Base-by-base conservation (phyloP, 2,888 invertebrate genomes). In the Pyrochroa serraticornis region DNA sequence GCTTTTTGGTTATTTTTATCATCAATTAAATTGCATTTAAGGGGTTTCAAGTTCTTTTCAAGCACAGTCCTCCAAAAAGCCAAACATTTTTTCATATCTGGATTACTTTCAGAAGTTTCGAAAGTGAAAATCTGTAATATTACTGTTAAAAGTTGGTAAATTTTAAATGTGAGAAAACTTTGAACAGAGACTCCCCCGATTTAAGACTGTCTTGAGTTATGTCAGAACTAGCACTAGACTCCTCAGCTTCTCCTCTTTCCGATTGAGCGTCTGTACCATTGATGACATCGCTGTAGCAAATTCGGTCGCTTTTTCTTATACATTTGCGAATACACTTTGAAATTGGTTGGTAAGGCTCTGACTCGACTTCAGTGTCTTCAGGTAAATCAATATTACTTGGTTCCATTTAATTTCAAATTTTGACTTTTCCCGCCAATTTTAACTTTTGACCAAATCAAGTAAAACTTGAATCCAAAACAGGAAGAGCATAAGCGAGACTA, bases 21-120 rank as follows among this genome's bases (percentile, higher is more conserved):
- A 33, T 55, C 67, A 14, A 71, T 64, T 14, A 73, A 58, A 3
- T 65, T 62, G 43, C 71, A 72, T 49, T 73, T 73, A 14, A 74
- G 63, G 0, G 73, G 73, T 22, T 63, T 65, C 49, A 73, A 55
- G 53, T 73, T 71, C 54, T 67, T 70, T 36, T 69, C 66, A 58
- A 73, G 64, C 0, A 73, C 66, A 14, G 63, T 67, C 47, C 65
- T 67, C 74, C 72, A 74, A 51, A 73, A 73, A 2, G 60, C 57
- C 10, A 73, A 65, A 46, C 73, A 73, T 63, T 73, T 73, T 48
- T 72, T 64, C 6, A 69, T 66, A 52, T 73, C 72, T n/a, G 62
- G 65, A 22, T 69, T 63, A 35, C 63, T 66, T 1, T 64, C 45
- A 10, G 52, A 56, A 34, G 64, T 63, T 39, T 71, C 69, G 55